phyloP scores from a whole-genome alignment of 2,888 invertebrate species.

The Troides helena region DNA sequence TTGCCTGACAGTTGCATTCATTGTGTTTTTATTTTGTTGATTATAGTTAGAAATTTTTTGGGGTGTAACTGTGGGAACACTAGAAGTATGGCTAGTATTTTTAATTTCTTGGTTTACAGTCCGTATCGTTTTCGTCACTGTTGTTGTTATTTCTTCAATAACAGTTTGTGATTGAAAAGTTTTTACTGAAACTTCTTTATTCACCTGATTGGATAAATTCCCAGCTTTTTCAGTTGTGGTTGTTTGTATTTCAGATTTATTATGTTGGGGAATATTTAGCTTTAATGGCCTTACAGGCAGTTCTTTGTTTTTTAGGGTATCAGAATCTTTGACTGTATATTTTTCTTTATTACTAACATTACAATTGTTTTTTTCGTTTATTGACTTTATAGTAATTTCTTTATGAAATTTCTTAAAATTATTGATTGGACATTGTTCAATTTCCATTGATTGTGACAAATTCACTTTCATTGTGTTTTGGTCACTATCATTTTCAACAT shows the following conservation, averaged over 20 bases:
- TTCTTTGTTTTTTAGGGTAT: conserved; percentile 38
- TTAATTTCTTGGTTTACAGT: conserved; percentile 63
- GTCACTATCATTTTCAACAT: conserved; percentile 48
- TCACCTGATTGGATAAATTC: conserved; percentile 52
- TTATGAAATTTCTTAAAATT: conserved; percentile 55
- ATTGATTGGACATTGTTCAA: conserved; percentile 42
- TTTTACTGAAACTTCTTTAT: conserved; percentile 68
- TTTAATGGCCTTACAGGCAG: conserved; percentile 46
- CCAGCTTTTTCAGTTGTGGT: conserved; percentile 42
- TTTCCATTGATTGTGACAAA: conserved; percentile 16
- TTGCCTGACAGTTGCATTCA: conserved; percentile 55
- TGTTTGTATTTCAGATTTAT: conserved; percentile 33
- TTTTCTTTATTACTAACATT: conserved; percentile 28
- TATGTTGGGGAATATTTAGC: conserved; percentile 38
- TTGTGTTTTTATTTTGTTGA: conserved; percentile 46
- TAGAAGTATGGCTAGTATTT: conserved; percentile 45
- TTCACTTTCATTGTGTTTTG: conserved; percentile 12
- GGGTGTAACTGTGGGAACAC: conserved; percentile 38
- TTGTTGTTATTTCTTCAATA: conserved; percentile 73
- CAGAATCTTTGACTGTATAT: conserved; percentile 32
- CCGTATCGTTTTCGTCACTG: conserved; percentile 73
- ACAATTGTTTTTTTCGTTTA: conserved; percentile 40
- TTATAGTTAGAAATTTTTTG: conserved; percentile 48
- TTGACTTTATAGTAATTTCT: conserved; percentile 47
- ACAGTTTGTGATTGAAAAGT: conserved; percentile 69